phyloP scores from a whole-genome alignment of 2,888 invertebrate genomes.

The Hymenopus coronatus region DNA sequence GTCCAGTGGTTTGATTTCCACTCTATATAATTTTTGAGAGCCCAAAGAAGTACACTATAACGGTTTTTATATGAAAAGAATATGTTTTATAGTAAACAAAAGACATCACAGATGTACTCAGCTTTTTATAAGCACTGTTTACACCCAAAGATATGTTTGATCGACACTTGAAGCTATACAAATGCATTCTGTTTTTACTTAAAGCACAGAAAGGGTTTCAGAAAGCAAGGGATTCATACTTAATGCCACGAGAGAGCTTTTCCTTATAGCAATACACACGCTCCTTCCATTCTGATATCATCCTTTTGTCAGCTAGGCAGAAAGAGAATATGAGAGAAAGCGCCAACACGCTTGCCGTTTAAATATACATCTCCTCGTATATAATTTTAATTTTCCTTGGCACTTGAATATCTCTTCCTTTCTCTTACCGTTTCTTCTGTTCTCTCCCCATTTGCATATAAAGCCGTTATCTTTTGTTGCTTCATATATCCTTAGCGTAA shows the following conservation, averaged over 20 bases:
- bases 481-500: background rate
- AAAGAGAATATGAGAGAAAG: background rate
- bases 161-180: background rate
- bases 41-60: too few species aligned
- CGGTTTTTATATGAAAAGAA: too few species aligned
- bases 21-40: too few species aligned
- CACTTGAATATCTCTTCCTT: background rate
- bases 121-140: background rate
- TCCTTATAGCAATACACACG: background rate
- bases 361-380: background rate
- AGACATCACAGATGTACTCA: background rate
- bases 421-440: background rate
- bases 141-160: background rate
- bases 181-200: background rate
- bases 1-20: too few species aligned
- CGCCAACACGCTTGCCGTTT: background rate
- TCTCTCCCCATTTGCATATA: background rate
- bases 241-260: background rate
- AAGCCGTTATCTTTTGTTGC: background rate
- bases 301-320: background rate
- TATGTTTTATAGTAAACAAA: too few species aligned
- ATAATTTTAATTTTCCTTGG: background rate
- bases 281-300: background rate
- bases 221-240: background rate
- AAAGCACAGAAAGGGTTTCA: background rate